Base-by-base conservation (phyloP, 2,113 vertebrate genomes). In the Brachirus orientalis region DNA sequence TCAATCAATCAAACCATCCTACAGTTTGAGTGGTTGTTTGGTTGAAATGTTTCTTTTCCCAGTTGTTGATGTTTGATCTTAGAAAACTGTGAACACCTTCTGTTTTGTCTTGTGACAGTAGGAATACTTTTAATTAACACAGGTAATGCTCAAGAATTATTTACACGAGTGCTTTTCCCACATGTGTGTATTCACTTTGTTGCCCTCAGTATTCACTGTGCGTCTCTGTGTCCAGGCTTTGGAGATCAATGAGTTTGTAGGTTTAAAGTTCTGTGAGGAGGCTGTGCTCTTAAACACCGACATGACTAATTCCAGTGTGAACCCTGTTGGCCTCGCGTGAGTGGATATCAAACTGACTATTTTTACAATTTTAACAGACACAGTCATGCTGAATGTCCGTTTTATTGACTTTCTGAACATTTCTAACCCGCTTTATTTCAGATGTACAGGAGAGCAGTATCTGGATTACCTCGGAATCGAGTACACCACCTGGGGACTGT, bases 191-290 rank as follows among this genome's bases (percentile, higher is more conserved):
- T 13, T 40, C 38, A 40, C 38, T 13, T 6, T 45, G 7, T 45
- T 4, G 3, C n/a, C n/a, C n/a, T n/a, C n/a, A n/a, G 3, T 37
- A 4, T 38, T 8, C 0, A 20, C 51, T 48, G 10, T 17, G 8
- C 45, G 11, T 12, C 20, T 59, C 4, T 72, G 1, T 58, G 8
- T 37, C 86, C 86, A 99, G 97, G 97, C 96, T 72, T 85, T 98
- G 74, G 80, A 95, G 70, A 82, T 97, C 69, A 97, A 95, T 68
- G 97, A 99, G 78, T 93, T 98, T 90, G 66, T 86, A 41, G 95
- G 92, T 22, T 85, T 93, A 70, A 87, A 84, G 6, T 97, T 98
- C 48, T 98, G 95, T 38, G 37, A 82, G 3, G 80, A 58, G 19
- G 0, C 20, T 35, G 13, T 11, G 33, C 52, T 14, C 9, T 84